phyloP scores from a whole-genome alignment of 2,888 invertebrate genomes.

The Carpatolechia fugitivella region DNA sequence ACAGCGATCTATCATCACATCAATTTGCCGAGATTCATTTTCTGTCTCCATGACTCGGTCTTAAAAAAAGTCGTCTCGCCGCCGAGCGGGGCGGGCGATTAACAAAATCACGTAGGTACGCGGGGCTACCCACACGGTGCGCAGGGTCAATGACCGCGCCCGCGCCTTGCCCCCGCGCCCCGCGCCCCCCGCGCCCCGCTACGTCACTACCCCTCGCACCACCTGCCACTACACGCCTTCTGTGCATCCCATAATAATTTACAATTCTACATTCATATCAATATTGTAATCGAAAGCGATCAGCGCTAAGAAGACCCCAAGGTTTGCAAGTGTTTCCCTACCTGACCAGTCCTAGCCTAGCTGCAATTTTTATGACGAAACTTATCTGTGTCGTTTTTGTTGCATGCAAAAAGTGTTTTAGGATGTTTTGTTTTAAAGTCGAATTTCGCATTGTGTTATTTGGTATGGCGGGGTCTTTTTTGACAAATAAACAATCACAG shows the following conservation, averaged over 20 bases:
- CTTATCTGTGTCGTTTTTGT: not conserved
- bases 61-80: constrained; percentile 11
- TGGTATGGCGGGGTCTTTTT: too few relatives aligned
- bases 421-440: not conserved
- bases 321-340: constrained; percentile 1
- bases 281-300: not conserved
- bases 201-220: constrained; percentile 11
- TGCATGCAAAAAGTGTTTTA: not conserved
- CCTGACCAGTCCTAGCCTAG: too few relatives aligned
- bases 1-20: not conserved
- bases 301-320: not conserved
- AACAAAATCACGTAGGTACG: constrained; percentile 11
- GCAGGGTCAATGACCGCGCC: constrained; percentile 19
- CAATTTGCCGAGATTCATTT: not conserved
- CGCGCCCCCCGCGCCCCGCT: not conserved
- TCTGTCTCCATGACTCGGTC: not conserved
- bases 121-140: constrained; percentile 6
- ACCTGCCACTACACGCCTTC: constrained; percentile 7
- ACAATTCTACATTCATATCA: not conserved
- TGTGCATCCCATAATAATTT: not conserved
- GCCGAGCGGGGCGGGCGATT: constrained; percentile 3
- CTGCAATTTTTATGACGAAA: not conserved
- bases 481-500: too few relatives aligned
- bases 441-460: too few relatives aligned
- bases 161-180: constrained; percentile 10